Base-by-base conservation (phyloP, 2,888 invertebrate genomes). In the Diadegma fenestrale region DNA sequence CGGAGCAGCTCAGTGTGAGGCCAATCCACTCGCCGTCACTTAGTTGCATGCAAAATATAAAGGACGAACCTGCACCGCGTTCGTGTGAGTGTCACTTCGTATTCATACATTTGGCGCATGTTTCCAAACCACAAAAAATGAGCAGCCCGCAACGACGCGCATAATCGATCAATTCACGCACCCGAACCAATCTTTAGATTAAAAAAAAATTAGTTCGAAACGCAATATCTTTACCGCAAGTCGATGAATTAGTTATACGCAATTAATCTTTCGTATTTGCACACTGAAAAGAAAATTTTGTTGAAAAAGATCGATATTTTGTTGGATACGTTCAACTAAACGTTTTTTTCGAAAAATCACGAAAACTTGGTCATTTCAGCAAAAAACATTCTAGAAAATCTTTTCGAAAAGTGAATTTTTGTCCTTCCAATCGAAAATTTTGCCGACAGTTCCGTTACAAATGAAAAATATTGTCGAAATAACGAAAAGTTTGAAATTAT, bases 31-130 rank as follows among this genome's bases (percentile, higher is more conserved):
- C 54, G 33, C 14, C 51, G 37, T 54, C 22, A 72, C 2, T 54
- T 19, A 37, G 71, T 72, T 72, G 71, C 54, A 72, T 54, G 54
- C 54, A 54, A 71, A 54, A 22, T 43, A 17, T 68, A 10, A 12
- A 43, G 26, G 26, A 68, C 43, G 45, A 8, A 0, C 37, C 7
- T 37, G 8, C 10, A 37, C 37, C 37, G 33, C 33, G 37, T 7
- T 26, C 26, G 30, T 10, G 8, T 37, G 63, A n/a, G 63, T 63
- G 33, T 37, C 37, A 37, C 37, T 37, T 37, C 8, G 33, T 37
- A 19, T 22, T 26, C 14, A 43, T 22, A 58, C n/a, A n/a, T 26
- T 26, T 26, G 14, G 58, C 58, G 14, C 14, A 26, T 26, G 14
- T 58, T 26, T 14, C 22, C 26, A 58, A 58, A 58, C 58, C 58